Conservation (phyloP, 2,888 invertebrate species). For the Cosmopolites sordidus region DNA sequence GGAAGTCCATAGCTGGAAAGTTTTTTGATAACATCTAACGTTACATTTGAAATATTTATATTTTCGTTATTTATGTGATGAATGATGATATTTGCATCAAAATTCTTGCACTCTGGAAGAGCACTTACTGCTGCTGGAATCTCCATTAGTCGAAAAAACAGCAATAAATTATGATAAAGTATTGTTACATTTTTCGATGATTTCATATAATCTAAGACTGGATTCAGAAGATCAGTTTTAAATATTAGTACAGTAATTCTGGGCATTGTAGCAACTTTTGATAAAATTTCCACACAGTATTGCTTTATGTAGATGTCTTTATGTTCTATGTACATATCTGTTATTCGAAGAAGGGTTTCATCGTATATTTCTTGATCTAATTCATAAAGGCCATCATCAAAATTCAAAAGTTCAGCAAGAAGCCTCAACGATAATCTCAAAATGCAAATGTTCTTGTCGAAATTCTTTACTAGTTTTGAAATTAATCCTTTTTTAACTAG, state of each 20-base stretch:
- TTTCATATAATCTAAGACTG: conserved; percentile 34
- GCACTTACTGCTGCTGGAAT: conserved; percentile 31
- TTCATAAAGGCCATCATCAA: conserved; percentile 33
- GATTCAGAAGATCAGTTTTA: conserved; percentile 32
- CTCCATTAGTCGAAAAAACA: conserved; percentile 34
- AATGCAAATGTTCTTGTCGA: conserved; percentile 37
- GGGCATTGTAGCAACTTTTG: conserved; percentile 31
- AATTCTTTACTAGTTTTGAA: conserved; percentile 32
- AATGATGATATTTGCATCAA: conserved; percentile 31
- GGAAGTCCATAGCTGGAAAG: conserved; percentile 33
- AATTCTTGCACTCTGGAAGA: conserved; percentile 31
- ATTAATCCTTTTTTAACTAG: conserved; percentile 35
- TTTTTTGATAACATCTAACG: conserved; percentile 33
- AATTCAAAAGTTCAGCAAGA: conserved; percentile 31
- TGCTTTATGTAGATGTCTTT: conserved; percentile 33
- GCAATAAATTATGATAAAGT: conserved; percentile 30
- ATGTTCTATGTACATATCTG: conserved; percentile 33
- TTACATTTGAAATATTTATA: conserved; percentile 23
- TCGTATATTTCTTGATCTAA: conserved; percentile 37
- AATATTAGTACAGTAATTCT: conserved; percentile 34
- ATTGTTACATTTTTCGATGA: conserved; percentile 29
- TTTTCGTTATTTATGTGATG: conserved; percentile 29
- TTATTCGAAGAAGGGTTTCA: conserved; percentile 33
- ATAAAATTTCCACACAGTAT: conserved; percentile 34
- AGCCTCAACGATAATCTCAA: conserved; percentile 34